phyloP scores from a whole-genome alignment of 2,797 vertebrate genomes.

The Huso huso region DNA sequence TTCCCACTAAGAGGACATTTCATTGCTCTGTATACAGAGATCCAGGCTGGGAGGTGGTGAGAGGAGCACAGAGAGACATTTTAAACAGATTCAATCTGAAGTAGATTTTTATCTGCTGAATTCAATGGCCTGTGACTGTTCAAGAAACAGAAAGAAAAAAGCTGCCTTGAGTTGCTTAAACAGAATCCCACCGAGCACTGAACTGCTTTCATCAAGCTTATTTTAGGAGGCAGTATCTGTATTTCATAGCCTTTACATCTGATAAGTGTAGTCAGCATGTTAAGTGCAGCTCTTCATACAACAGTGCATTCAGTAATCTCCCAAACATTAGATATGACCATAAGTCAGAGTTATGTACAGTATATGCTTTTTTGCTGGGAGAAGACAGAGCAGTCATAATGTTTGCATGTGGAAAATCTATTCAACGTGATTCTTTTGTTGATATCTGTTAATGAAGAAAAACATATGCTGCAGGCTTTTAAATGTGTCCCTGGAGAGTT shows the following conservation, averaged over 20 bases:
- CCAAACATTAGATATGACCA: no score
- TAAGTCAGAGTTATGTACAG: no score
- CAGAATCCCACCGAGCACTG: no score
- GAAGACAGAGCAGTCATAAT: background rate
- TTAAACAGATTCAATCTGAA: constrained; percentile 10
- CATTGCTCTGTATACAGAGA: constrained; percentile 7
- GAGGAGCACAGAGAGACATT: constrained; percentile 10
- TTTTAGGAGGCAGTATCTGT: no score
- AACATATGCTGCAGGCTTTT: constrained; percentile 5
- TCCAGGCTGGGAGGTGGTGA: constrained; percentile 1
- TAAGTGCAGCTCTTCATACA: no score
- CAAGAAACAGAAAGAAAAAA: constrained; percentile 16
- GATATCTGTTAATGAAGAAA: no score
- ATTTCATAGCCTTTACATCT: no score
- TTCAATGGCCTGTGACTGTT: constrained; percentile 19
- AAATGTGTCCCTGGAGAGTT: constrained; percentile 6
- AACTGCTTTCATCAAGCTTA: no score
- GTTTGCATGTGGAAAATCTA: constrained; percentile 2
- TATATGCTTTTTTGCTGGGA: no score
- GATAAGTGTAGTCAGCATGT: no score
- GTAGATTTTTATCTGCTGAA: constrained; percentile 17
- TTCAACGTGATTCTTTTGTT: background rate
- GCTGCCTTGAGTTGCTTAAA: background rate
- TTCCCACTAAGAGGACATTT: constrained; percentile 19
- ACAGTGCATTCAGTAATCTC: no score